phyloP scores from a whole-genome alignment of 2,113 vertebrate genomes.

The Catharus minimus region DNA sequence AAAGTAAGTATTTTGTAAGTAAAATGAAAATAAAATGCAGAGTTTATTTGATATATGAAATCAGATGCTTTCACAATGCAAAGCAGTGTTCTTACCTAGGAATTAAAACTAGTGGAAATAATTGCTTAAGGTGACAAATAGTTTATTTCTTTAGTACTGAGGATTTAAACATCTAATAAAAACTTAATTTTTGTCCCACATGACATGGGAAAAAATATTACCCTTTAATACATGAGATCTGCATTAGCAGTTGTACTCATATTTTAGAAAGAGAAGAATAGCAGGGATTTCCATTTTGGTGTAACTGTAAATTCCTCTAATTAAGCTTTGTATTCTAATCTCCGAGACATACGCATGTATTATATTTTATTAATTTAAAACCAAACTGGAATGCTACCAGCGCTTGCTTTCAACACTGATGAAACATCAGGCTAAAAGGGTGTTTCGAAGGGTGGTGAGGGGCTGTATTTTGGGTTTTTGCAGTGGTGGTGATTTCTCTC shows the following conservation, averaged over 20 bases:
- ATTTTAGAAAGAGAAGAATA: background rate
- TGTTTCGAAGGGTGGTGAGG: no score
- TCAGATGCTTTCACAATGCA: background rate
- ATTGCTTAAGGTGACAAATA: background rate
- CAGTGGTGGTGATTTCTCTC: rapidly evolving
- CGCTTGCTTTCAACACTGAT: background rate
- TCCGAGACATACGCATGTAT: background rate
- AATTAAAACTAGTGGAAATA: background rate
- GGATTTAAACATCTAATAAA: background rate
- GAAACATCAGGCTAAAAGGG: background rate
- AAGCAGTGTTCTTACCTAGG: background rate
- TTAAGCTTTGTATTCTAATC: background rate
- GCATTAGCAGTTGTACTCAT: background rate
- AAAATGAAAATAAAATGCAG: background rate
- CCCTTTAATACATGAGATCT: background rate
- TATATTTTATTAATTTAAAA: background rate
- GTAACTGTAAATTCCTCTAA: background rate
- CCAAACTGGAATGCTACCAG: background rate
- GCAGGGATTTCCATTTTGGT: background rate
- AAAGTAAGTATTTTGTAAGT: background rate
- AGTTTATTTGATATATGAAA: background rate
- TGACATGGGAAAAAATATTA: background rate
- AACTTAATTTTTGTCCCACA: background rate
- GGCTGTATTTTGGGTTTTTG: background rate
- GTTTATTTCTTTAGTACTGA: background rate